Conservation (phyloP, 2,797 vertebrate genomes). For the Poeciliopsis infans region DNA sequence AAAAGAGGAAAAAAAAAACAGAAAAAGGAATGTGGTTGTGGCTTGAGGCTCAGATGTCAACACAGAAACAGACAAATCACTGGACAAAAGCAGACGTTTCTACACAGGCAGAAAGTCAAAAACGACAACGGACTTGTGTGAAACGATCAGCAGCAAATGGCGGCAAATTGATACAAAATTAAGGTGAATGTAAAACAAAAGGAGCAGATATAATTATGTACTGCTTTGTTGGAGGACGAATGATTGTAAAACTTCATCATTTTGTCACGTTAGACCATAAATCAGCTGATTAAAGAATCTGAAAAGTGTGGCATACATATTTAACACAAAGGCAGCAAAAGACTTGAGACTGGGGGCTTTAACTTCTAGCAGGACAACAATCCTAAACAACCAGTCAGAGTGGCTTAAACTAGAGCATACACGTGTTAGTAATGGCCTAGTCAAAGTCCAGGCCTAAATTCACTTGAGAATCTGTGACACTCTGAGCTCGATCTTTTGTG, state of each 20-base stretch:
- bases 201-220: background rate
- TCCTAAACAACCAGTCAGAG: background rate
- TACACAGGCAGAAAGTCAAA: conserved; percentile 23
- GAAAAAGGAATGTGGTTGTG: conserved; percentile 1
- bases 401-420: background rate
- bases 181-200: background rate
- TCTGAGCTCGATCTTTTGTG: background rate
- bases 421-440: background rate
- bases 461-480: background rate
- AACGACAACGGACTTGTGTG: background rate
- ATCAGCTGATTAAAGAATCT: background rate
- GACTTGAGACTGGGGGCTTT: background rate
- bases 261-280: conserved; percentile 5
- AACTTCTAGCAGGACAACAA: background rate
- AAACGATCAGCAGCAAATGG: conserved; percentile 17
- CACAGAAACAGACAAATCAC: conserved; percentile 8
- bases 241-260: background rate
- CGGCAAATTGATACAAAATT: background rate
- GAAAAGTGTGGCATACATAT: background rate
- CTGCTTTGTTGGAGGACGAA: background rate
- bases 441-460: background rate
- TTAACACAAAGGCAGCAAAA: background rate
- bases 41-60: conserved; percentile 19
- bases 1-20: background rate
- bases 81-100: conserved; percentile 16